These are phyloP conservation scores for Aleiodes sp. DNA, from an alignment of 1,140 invertebrate genomes.

Conservation along the genomic window DNA sequence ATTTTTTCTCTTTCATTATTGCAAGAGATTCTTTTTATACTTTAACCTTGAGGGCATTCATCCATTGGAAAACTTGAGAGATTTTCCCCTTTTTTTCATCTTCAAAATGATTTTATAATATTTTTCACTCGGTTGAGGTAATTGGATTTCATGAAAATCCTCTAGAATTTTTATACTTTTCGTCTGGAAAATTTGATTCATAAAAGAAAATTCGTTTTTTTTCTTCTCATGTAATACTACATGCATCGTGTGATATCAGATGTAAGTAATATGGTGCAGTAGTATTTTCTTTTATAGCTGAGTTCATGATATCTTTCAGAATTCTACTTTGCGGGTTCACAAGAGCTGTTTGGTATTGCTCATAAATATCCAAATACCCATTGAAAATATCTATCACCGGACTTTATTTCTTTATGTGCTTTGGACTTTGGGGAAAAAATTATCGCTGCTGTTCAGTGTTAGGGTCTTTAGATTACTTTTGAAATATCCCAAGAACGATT, in stretches of 20 bases:
- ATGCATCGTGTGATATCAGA: neutral
- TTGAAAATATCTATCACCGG: neutral
- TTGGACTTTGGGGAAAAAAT: neutral
- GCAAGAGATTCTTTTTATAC: too few species aligned
- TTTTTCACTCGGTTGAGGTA: neutral
- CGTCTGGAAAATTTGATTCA: neutral
- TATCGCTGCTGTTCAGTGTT: too few species aligned
- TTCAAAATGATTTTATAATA: neutral
- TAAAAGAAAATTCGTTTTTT: neutral
- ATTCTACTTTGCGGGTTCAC: slow-evolving; percentile 5
- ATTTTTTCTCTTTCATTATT: too few species aligned
- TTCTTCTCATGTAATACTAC: neutral
- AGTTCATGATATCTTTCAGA: neutral
- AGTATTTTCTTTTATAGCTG: neutral
- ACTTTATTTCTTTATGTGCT: neutral
- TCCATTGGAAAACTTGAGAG: neutral
- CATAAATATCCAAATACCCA: neutral
- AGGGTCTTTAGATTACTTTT: too few species aligned
- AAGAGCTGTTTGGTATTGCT: neutral
- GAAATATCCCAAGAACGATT: too few species aligned
- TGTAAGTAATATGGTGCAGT: slow-evolving; percentile 10
- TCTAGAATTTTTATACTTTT: neutral
- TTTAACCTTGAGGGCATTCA: neutral
- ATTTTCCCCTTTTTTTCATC: neutral
- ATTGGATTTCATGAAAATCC: slow-evolving; percentile 2